These are phyloP conservation scores for Campylomormyrus tamandua DNA, from an alignment of 2,113 vertebrate species.

Conservation along the genomic window DNA sequence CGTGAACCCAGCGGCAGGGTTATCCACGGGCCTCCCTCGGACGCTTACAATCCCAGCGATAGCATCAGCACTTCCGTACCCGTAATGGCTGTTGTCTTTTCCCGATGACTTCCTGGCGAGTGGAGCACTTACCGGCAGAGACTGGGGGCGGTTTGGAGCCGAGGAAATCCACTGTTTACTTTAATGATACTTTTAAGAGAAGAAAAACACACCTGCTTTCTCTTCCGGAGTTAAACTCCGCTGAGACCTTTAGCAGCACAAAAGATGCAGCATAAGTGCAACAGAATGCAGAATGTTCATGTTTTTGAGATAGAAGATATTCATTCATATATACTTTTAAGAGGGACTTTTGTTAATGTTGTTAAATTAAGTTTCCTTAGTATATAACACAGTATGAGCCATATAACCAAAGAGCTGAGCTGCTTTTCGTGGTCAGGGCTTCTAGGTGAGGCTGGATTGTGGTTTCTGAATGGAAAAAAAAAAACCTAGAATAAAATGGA, in stretches of 20 bases:
- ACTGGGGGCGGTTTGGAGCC: neutral
- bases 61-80: neutral
- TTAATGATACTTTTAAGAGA: conserved; percentile 8
- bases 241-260: neutral
- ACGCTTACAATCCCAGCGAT: neutral
- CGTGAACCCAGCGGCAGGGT: neutral
- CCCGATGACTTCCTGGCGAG: neutral
- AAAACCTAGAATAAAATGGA: neutral
- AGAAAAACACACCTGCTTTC: neutral
- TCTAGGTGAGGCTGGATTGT: neutral
- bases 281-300: neutral
- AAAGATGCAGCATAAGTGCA: neutral
- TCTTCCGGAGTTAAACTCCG: neutral
- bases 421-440: neutral
- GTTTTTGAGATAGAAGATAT: neutral
- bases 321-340: neutral
- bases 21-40: neutral
- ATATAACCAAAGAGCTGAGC: neutral
- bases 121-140: neutral
- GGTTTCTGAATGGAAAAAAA: neutral
- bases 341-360: neutral
- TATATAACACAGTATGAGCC: neutral
- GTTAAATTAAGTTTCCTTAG: neutral
- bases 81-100: conserved; percentile 12
- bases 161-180: conserved; percentile 10